These are phyloP conservation scores for Cynaeus angustus DNA, from an alignment of 2,888 invertebrate species.

Conservation along the genomic window DNA sequence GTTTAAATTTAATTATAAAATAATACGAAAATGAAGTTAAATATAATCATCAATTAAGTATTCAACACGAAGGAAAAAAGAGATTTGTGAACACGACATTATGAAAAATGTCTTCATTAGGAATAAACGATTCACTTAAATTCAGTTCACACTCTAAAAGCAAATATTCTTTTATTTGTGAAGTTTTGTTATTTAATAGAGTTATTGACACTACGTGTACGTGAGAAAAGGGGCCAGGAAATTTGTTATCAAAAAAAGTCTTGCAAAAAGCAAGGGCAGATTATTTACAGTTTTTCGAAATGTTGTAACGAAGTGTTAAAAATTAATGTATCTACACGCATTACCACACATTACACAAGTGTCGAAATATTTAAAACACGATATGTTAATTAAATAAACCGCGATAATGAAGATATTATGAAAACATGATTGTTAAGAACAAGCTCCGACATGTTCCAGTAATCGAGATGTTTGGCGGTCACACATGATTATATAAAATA, in stretches of 20 bases:
- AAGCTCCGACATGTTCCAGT: slow-evolving; percentile 37
- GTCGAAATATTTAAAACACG: slow-evolving; percentile 25
- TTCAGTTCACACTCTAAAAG: background rate
- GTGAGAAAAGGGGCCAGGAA: slow-evolving; percentile 13
- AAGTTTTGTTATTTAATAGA: slow-evolving; percentile 13
- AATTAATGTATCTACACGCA: slow-evolving; percentile 14
- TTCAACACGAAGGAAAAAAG: slow-evolving; percentile 1
- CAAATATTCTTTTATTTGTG: background rate
- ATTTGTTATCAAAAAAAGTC: background rate
- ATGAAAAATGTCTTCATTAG: slow-evolving; percentile 22
- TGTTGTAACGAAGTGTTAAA: slow-evolving; percentile 30
- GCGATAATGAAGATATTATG: slow-evolving; percentile 25
- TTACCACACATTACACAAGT: slow-evolving; percentile 36
- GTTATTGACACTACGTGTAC: slow-evolving; percentile 23
- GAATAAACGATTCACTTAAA: background rate
- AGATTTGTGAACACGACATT: slow-evolving; percentile 18
- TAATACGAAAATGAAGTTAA: slow-evolving; percentile 26
- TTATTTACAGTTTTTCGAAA: slow-evolving; percentile 27
- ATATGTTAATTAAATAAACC: slow-evolving; percentile 26
- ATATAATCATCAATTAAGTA: slow-evolving; percentile 16
- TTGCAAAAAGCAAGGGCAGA: slow-evolving; percentile 23
- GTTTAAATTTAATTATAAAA: slow-evolving; percentile 42
- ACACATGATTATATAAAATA: slow-evolving; percentile 17
- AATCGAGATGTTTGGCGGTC: slow-evolving; percentile 26
- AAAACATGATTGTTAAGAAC: slow-evolving; percentile 34